Evolutionary conservation across 2,888 invertebrate species (phyloP).

Genomic region (Arenicola marina): DNA sequence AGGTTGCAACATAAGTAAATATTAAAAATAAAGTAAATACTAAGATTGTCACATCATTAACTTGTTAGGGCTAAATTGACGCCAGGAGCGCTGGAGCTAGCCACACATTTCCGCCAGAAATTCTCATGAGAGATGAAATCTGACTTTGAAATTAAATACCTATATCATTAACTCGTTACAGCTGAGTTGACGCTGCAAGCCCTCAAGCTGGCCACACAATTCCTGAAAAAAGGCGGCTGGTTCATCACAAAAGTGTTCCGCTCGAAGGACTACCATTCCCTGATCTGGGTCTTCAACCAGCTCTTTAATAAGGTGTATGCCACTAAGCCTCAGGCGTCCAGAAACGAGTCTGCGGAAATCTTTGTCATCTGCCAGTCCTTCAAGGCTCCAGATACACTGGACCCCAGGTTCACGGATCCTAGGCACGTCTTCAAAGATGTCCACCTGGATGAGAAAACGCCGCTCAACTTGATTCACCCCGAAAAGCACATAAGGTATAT

Average conservation of each 20-base stretch:
- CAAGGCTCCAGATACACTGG: conserved; percentile 84
- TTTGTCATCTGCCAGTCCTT: conserved; percentile 95
- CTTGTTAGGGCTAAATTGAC: background rate
- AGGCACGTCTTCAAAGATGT: conserved; percentile 93
- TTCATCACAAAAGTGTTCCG: conserved; percentile 98
- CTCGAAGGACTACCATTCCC: conserved; percentile 94
- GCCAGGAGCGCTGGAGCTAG: too few relatives aligned
- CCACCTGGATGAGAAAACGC: conserved; percentile 32
- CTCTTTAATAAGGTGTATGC: conserved; percentile 93
- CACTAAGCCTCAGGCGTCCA: conserved; percentile 97
- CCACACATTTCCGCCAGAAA: too few relatives aligned
- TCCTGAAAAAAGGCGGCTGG: conserved; percentile 89
- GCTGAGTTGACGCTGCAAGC: conserved; percentile 89
- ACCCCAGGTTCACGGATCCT: conserved; percentile 87
- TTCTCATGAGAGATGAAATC: background rate
- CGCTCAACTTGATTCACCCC: conserved; percentile 52
- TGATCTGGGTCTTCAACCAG: conserved; percentile 94
- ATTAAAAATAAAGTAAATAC: too few relatives aligned
- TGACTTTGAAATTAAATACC: background rate
- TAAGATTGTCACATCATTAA: background rate
- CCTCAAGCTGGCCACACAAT: conserved; percentile 86
- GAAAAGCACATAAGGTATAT: conserved; percentile 44
- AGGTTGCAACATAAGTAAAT: too few relatives aligned
- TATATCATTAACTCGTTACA: conserved; percentile 30
- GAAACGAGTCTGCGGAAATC: conserved; percentile 98